phyloP scores from a whole-genome alignment of 2,888 invertebrate genomes.

The Epistrophe grossulariae region DNA sequence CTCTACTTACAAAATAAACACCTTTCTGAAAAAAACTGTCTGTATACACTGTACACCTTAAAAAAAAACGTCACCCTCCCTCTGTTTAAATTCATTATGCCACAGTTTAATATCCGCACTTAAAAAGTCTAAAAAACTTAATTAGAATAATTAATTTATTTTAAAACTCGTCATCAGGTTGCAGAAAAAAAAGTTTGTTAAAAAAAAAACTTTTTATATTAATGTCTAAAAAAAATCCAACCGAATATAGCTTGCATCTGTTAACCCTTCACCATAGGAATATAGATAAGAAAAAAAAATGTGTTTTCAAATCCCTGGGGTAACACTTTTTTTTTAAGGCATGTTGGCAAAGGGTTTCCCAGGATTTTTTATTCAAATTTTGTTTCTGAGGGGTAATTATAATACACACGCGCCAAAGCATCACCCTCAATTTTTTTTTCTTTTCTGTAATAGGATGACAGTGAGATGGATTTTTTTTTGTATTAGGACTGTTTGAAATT shows the following conservation, averaged over 20 bases:
- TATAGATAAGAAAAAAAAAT: slow-evolving; percentile 33
- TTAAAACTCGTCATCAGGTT: slow-evolving; percentile 51
- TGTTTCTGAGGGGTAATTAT: slow-evolving; percentile 67
- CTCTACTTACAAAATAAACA: slow-evolving; percentile 27
- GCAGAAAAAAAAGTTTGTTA: slow-evolving; percentile 6
- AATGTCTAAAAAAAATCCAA: slow-evolving; percentile 25
- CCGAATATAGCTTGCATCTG: slow-evolving; percentile 54
- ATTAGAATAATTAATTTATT: slow-evolving; percentile 75
- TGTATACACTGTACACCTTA: slow-evolving; percentile 32
- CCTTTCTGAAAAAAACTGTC: slow-evolving; percentile 34
- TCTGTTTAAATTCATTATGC: slow-evolving; percentile 33
- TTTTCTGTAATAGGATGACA: slow-evolving; percentile 26
- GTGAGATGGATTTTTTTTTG: slow-evolving; percentile 61
- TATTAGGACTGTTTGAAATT: slow-evolving; percentile 37
- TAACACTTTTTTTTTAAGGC: slow-evolving; percentile 28
- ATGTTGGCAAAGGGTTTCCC: slow-evolving; percentile 54
- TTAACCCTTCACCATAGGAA: slow-evolving; percentile 61
- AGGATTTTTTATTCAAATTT: slow-evolving; percentile 51
- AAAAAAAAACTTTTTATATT: slow-evolving; percentile 12
- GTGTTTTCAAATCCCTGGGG: slow-evolving; percentile 51
- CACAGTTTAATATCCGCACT: slow-evolving; percentile 49
- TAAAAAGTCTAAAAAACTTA: slow-evolving; percentile 63
- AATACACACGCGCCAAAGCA: slow-evolving; percentile 66
- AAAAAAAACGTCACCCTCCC: slow-evolving; percentile 50
- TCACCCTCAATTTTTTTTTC: slow-evolving; percentile 68